These are phyloP conservation scores for Axis porcinus DNA, from an alignment of 2,113 vertebrate species.

Conservation along the genomic window DNA sequence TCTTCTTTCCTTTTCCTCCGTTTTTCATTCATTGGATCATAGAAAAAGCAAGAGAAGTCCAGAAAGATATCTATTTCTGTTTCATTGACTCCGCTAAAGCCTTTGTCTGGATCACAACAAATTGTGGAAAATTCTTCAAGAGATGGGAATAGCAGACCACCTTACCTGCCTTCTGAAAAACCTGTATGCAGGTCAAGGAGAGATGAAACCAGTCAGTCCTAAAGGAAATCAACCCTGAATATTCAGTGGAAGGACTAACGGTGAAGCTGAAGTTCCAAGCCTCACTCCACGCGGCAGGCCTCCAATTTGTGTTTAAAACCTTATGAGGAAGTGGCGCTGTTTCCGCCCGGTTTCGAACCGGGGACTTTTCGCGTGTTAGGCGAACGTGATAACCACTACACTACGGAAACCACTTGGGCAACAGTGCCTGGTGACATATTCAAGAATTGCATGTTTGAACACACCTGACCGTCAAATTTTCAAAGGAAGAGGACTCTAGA, in stretches of 20 bases:
- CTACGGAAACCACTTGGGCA: accelerated
- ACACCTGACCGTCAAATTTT: background rate
- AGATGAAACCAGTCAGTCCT: background rate
- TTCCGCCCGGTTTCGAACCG: background rate
- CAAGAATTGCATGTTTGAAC: background rate
- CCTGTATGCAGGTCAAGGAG: background rate
- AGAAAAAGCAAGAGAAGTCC: background rate
- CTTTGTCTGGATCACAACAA: background rate
- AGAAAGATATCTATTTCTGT: background rate
- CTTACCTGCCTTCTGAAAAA: background rate
- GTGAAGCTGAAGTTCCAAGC: background rate
- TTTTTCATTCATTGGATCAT: background rate
- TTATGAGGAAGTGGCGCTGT: accelerated
- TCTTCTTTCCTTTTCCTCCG: background rate
- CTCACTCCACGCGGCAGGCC: background rate
- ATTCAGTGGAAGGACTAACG: background rate
- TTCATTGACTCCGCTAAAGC: background rate
- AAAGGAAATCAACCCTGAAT: background rate
- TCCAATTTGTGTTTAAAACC: background rate
- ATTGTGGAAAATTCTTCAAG: background rate
- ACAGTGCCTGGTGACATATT: accelerated
- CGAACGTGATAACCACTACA: background rate
- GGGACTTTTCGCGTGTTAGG: background rate
- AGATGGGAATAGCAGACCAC: background rate
- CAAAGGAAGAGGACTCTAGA: background rate